phyloP scores from a whole-genome alignment of 2,888 invertebrate genomes.

The Onchidella celtica region DNA sequence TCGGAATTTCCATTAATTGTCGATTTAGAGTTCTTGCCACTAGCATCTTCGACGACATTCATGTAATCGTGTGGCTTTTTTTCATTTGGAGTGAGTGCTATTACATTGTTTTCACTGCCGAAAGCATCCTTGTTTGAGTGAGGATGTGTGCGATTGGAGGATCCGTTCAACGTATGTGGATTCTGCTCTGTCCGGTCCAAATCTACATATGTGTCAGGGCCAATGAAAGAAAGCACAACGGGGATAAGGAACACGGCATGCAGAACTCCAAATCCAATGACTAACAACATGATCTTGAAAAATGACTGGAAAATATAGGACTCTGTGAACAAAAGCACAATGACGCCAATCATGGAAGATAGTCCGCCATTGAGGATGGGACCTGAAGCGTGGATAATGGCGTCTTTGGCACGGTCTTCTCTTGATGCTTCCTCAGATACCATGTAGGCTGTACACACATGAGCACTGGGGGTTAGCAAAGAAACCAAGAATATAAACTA shows the following conservation, averaged over 20 bases:
- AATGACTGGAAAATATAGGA: constrained; percentile 67
- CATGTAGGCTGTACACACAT: constrained; percentile 68
- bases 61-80: too few relatives aligned
- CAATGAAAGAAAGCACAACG: constrained; percentile 60
- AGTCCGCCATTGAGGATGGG: constrained; percentile 68
- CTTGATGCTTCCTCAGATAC: constrained; percentile 49
- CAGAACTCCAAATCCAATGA: constrained; percentile 60
- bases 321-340: constrained; percentile 59
- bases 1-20: too few relatives aligned
- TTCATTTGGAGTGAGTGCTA: too few relatives aligned
- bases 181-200: too few relatives aligned
- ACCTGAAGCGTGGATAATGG: constrained; percentile 59
- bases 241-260: constrained; percentile 67
- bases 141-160: too few relatives aligned
- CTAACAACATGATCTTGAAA: constrained; percentile 66
- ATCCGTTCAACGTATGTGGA: too few relatives aligned
- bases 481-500: not conserved
- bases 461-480: constrained; percentile 50
- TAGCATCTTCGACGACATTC: too few relatives aligned
- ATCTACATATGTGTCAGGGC: constrained; percentile 45
- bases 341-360: constrained; percentile 64
- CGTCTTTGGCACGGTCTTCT: constrained; percentile 52
- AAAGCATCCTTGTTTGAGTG: too few relatives aligned
- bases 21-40: too few relatives aligned
- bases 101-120: too few relatives aligned